phyloP scores from a whole-genome alignment of 2,888 invertebrate species.

The Nephrotoma flavescens region DNA sequence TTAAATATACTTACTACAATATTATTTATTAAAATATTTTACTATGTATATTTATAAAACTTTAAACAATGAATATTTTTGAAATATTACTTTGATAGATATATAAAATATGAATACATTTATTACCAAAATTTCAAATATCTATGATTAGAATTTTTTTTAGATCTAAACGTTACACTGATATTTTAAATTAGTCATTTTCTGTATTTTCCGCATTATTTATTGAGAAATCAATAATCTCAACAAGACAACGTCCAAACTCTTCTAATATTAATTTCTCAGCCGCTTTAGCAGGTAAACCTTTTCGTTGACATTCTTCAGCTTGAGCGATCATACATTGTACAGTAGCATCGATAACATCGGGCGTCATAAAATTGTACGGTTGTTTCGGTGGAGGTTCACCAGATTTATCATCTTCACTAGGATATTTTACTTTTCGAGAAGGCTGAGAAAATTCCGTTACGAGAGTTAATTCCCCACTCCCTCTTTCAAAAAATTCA shows the following conservation, averaged over 20 bases:
- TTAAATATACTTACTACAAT: neutral
- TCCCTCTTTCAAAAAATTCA: constrained; percentile 4
- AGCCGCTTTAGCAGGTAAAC: constrained; percentile 45
- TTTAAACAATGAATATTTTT: neutral
- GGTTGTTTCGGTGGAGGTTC: constrained; percentile 45
- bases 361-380: constrained; percentile 82
- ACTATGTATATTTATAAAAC: neutral
- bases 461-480: neutral
- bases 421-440: neutral
- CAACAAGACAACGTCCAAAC: constrained; percentile 84
- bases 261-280: constrained; percentile 72
- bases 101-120: neutral
- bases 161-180: neutral
- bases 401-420: neutral
- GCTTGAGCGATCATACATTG: constrained; percentile 92
- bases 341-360: constrained; percentile 91
- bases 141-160: neutral
- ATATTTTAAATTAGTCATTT: neutral
- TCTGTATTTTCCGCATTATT: constrained; percentile 22
- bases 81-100: neutral
- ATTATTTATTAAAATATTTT: neutral
- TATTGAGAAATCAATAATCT: constrained; percentile 66
- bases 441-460: constrained; percentile 2
- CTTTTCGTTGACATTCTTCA: constrained; percentile 64
- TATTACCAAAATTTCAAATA: neutral